Conservation (phyloP, 1,140 invertebrate species). For the Hycleus phaleratus region DNA sequence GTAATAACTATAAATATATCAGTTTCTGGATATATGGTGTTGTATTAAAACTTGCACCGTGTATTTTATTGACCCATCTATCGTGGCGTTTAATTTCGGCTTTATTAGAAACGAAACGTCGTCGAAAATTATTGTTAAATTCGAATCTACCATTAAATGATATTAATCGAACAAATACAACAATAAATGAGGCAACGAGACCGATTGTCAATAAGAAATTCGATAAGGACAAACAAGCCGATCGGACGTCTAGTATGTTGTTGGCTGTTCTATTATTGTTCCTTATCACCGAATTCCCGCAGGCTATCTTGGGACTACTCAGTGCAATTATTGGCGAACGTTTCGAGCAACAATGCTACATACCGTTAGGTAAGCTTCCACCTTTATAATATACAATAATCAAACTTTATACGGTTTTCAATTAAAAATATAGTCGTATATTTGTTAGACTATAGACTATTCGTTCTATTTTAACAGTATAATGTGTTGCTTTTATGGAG, state of each 20-base stretch:
- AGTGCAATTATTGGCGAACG: slow-evolving; percentile 60
- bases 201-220: slow-evolving; percentile 27
- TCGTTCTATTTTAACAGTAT: too few species aligned
- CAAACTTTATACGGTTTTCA: too few species aligned
- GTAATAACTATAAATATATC: slow-evolving; percentile 42
- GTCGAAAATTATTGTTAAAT: slow-evolving; percentile 54
- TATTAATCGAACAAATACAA: slow-evolving; percentile 11
- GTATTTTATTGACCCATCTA: slow-evolving; percentile 69
- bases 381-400: too few species aligned
- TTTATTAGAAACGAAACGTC: slow-evolving; percentile 63
- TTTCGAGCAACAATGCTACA: slow-evolving; percentile 73
- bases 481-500: too few species aligned
- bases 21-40: slow-evolving; percentile 85
- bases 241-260: slow-evolving; percentile 90
- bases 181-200: not conserved
- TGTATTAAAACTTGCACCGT: slow-evolving; percentile 80
- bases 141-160: slow-evolving; percentile 27
- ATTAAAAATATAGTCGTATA: too few species aligned
- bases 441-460: too few species aligned
- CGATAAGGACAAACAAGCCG: slow-evolving; percentile 66
- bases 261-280: slow-evolving; percentile 87
- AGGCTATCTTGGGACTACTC: slow-evolving; percentile 78
- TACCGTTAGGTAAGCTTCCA: slow-evolving; percentile 51
- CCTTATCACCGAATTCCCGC: slow-evolving; percentile 78
- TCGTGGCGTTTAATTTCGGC: slow-evolving; percentile 72